These are phyloP conservation scores for Bembecia ichneumoniformis DNA, from an alignment of 2,888 invertebrate genomes.

Conservation along the genomic window DNA sequence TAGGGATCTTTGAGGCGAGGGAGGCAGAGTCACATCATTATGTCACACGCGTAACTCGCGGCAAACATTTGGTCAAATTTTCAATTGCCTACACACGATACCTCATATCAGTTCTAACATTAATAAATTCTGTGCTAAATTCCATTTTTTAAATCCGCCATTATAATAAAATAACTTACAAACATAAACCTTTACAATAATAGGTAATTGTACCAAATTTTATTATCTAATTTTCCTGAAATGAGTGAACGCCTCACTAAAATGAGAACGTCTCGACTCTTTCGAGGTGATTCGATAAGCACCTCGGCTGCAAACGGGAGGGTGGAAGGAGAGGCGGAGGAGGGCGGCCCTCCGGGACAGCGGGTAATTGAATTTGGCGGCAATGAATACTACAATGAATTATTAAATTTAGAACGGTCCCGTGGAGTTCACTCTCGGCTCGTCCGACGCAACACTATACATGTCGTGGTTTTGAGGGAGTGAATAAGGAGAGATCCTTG, in stretches of 20 bases:
- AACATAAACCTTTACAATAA: too few relatives aligned
- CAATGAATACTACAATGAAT: constrained; percentile 68
- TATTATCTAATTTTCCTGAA: neutral
- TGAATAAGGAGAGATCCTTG: neutral
- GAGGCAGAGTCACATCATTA: too few relatives aligned
- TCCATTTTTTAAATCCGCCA: too few relatives aligned
- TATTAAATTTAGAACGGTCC: constrained; percentile 58
- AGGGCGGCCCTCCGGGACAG: constrained; percentile 22
- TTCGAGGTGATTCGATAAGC: neutral
- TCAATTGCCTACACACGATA: too few relatives aligned
- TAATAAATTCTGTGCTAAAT: too few relatives aligned
- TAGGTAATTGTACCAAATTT: neutral
- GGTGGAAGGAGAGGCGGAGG: constrained; percentile 7
- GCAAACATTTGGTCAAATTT: too few relatives aligned
- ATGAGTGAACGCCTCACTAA: too few relatives aligned
- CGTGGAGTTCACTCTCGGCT: constrained; percentile 5
- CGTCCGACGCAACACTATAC: constrained; percentile 3
- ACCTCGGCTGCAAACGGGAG: neutral
- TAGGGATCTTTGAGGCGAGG: too few relatives aligned
- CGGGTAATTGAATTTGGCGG: constrained; percentile 65
- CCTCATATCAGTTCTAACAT: too few relatives aligned
- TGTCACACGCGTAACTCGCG: too few relatives aligned
- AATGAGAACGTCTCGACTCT: too few relatives aligned
- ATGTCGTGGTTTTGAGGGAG: constrained; percentile 2
- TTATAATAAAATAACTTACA: too few relatives aligned